Percentiles rank a stretch among this genome's conserved stretches.
Evolutionary conservation across 2,797 vertebrate genomes (phyloP).

Genomic region (Myiotriccus ornatus): DNA sequence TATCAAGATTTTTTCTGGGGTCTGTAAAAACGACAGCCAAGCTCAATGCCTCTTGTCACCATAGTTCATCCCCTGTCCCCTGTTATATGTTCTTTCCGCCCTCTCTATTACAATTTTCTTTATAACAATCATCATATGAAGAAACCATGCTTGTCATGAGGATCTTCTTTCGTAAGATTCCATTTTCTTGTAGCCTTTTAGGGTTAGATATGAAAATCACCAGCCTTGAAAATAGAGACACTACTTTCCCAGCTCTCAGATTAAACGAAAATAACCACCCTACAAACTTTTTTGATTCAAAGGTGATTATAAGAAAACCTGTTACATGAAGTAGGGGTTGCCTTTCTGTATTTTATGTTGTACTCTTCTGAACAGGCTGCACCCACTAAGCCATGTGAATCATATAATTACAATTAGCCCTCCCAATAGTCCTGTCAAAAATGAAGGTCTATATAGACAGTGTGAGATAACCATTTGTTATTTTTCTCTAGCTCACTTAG

Average conservation of each 20-base stretch:
- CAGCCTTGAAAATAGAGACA: neutral
- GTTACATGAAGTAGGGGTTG: neutral
- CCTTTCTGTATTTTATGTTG: neutral
- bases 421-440: slow-evolving; percentile 4
- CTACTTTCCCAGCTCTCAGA: neutral
- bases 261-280: neutral
- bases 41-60: neutral
- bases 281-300: neutral
- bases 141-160: neutral
- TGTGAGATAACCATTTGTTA: slow-evolving; percentile 41
- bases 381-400: neutral
- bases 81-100: neutral
- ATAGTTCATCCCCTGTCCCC: fast-evolving
- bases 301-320: neutral
- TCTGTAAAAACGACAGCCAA: neutral
- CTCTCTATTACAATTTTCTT: neutral
- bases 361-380: neutral
- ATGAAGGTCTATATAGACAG: slow-evolving; percentile 2
- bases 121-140: neutral
- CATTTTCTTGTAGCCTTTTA: neutral
- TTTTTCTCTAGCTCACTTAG: slow-evolving; percentile 20
- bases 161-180: neutral
- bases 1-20: neutral
- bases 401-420: neutral
- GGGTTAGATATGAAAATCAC: neutral